Conservation (phyloP, 2,888 invertebrate species). For the Apeira syringaria region DNA sequence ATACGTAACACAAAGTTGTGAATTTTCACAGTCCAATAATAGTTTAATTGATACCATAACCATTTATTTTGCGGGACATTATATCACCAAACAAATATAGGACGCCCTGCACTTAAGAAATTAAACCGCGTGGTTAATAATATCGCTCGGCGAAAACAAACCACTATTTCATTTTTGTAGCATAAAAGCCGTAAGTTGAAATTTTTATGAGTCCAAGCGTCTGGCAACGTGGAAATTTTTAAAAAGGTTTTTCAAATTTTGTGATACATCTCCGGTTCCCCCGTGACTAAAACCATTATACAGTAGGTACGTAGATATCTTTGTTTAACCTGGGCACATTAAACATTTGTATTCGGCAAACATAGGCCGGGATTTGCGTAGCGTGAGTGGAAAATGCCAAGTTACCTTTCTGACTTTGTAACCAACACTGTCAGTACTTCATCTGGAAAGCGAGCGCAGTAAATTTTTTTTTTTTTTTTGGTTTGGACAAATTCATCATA, state of each 20-base stretch:
- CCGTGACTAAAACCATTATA: constrained; percentile 42
- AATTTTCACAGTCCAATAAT: too few relatives aligned
- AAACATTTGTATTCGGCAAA: constrained; percentile 57
- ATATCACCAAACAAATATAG: constrained; percentile 10
- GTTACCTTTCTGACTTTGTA: constrained; percentile 26
- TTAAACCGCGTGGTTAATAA: constrained; percentile 47
- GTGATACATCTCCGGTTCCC: constrained; percentile 54
- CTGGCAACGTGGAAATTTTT: constrained; percentile 56
- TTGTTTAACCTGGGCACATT: constrained; percentile 57
- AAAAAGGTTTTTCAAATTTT: constrained; percentile 64
- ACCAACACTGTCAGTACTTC: constrained; percentile 24
- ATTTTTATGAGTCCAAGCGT: constrained; percentile 61
- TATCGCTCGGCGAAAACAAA: constrained; percentile 47
- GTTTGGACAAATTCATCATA: constrained; percentile 23
- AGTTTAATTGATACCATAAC: constrained; percentile 2
- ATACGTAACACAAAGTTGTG: too few relatives aligned
- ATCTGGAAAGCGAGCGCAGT: constrained; percentile 8
- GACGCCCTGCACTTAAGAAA: constrained; percentile 39
- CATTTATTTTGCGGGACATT: constrained; percentile 21
- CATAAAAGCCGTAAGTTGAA: constrained; percentile 62
- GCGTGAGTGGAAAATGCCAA: constrained; percentile 37
- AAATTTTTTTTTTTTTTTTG: too few relatives aligned
- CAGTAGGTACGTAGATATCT: constrained; percentile 36
- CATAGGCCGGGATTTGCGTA: constrained; percentile 49
- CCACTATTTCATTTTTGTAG: constrained; percentile 61